These are phyloP conservation scores for Microtus pennsylvanicus DNA, from an alignment of 2,113 vertebrate genomes.

Conservation along the genomic window DNA sequence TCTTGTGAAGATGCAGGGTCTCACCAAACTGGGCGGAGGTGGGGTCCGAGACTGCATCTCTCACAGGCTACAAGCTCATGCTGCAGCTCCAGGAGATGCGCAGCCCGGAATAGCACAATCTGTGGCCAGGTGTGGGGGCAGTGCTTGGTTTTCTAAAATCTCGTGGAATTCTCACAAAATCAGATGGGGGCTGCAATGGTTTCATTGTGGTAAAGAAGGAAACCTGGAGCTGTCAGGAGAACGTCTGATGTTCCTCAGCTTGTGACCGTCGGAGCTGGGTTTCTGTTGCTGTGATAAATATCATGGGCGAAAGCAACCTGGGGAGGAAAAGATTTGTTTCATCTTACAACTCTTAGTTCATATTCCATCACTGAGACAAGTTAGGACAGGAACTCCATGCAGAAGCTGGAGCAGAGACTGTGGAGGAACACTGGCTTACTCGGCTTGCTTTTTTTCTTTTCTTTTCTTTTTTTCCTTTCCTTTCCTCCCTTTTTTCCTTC, in stretches of 20 bases:
- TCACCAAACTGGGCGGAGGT: not conserved
- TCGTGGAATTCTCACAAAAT: not conserved
- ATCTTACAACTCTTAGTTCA: not conserved
- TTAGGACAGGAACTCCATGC: not conserved
- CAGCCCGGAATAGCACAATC: not conserved
- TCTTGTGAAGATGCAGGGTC: not conserved
- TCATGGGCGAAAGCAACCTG: not conserved
- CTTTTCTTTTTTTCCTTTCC: too few species aligned
- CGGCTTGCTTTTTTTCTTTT: not conserved
- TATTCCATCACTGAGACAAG: not conserved
- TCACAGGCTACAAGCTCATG: not conserved
- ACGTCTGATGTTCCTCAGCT: accelerated
- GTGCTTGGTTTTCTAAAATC: not conserved
- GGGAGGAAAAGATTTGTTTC: not conserved
- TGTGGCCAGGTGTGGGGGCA: not conserved
- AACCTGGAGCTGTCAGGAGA: not conserved
- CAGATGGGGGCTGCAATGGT: not conserved
- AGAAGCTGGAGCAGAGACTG: not conserved
- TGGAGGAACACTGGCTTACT: not conserved
- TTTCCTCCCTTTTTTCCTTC: not conserved
- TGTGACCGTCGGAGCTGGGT: not conserved
- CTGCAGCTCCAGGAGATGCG: too few species aligned
- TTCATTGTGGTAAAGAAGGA: not conserved
- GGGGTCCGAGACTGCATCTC: not conserved
- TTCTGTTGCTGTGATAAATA: not conserved